Percentiles rank a stretch among this genome's conserved stretches.
phyloP scores from a whole-genome alignment of 2,888 invertebrate genomes.

The Anagyrus pseudococci region DNA sequence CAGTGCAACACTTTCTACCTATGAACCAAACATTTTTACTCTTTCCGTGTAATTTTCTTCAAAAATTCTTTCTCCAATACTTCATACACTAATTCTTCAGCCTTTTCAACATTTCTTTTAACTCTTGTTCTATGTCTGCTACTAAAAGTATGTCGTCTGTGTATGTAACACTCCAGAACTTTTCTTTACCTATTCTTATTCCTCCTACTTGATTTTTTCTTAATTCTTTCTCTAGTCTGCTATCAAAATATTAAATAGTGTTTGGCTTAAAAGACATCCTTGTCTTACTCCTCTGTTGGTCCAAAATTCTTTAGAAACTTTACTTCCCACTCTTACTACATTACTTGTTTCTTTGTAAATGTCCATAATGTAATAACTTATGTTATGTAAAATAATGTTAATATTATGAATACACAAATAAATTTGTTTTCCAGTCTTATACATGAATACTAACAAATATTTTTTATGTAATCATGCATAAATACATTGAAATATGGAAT shows the following conservation, averaged over 20 bases:
- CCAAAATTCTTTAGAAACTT: no score
- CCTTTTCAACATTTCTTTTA: slow-evolving; percentile 9
- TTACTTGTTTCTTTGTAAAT: no score
- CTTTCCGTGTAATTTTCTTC: slow-evolving; percentile 14
- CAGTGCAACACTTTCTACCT: slow-evolving; percentile 20
- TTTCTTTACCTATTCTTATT: slow-evolving; percentile 2
- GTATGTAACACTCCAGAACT: slow-evolving; percentile 15
- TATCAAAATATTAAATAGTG: slow-evolving; percentile 35
- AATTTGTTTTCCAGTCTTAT: no score
- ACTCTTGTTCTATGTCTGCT: not conserved
- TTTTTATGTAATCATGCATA: no score
- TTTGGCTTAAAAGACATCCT: slow-evolving; percentile 40
- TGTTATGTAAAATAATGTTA: no score
- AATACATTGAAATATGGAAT: no score
- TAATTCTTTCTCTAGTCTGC: slow-evolving; percentile 27
- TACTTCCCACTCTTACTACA: no score
- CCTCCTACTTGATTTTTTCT: slow-evolving; percentile 14
- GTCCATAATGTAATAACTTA: no score
- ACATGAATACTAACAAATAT: no score
- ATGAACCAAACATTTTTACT: slow-evolving; percentile 18
- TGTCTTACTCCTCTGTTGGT: slow-evolving; percentile 38
- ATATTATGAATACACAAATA: no score
- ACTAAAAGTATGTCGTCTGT: slow-evolving; percentile 20
- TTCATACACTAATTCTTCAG: slow-evolving; percentile 23
- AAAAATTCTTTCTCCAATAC: slow-evolving; percentile 22